Conservation (phyloP, 2,888 invertebrate genomes). For the Dasypolia templi region DNA sequence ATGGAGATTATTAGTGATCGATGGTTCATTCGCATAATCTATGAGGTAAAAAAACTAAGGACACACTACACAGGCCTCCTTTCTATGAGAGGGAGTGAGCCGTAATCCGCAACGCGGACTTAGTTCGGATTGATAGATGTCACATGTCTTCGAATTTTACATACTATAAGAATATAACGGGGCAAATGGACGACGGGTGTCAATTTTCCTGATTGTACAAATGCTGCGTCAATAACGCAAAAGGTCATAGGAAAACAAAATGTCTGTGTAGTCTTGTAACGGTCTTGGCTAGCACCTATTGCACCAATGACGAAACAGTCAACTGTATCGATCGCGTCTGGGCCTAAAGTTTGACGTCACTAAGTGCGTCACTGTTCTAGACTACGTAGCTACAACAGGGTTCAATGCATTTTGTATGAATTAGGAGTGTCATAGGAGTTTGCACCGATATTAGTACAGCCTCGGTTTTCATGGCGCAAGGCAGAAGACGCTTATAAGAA, state of each 20-base stretch:
- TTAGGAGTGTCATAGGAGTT: background rate
- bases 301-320: constrained; percentile 48
- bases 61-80: no score
- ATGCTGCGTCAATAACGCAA: background rate
- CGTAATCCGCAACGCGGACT: no score
- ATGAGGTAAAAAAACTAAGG: no score
- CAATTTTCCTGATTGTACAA: background rate
- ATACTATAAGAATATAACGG: no score
- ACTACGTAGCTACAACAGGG: constrained; percentile 26
- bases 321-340: constrained; percentile 50
- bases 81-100: no score
- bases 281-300: background rate
- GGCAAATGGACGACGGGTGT: background rate
- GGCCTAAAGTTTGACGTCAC: constrained; percentile 55
- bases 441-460: background rate
- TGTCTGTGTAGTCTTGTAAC: constrained; percentile 1
- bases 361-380: constrained; percentile 46
- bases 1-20: no score
- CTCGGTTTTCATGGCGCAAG: background rate
- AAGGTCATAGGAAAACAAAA: background rate
- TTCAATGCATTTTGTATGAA: constrained; percentile 43
- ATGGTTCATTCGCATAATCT: no score
- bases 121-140: no score
- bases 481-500: no score
- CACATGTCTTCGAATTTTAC: no score